Conservation (phyloP, 2,113 vertebrate genomes). For the Zosterops pallidus region DNA sequence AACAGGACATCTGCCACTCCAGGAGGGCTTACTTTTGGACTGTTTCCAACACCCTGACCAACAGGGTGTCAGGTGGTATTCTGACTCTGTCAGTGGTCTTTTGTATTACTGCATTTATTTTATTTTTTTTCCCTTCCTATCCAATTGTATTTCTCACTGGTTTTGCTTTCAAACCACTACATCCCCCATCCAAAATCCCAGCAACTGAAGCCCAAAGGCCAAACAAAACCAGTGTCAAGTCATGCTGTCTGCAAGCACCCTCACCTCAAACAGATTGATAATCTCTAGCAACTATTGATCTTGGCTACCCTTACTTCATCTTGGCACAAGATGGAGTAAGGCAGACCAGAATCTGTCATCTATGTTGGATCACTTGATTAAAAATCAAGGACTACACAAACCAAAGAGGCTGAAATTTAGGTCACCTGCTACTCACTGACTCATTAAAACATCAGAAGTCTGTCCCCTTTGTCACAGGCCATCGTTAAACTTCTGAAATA, state of each 20-base stretch:
- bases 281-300: neutral
- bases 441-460: neutral
- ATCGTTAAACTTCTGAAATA: neutral
- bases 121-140: no score
- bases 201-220: neutral
- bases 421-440: neutral
- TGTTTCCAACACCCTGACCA: no score
- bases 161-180: no score
- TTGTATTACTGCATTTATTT: no score
- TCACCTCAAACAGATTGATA: neutral
- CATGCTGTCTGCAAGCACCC: neutral
- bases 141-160: no score
- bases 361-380: neutral
- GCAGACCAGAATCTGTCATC: neutral
- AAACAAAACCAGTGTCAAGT: neutral
- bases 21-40: no score
- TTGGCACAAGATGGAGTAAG: constrained; percentile 23
- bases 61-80: no score
- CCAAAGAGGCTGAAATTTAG: constrained; percentile 1
- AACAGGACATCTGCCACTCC: no score
- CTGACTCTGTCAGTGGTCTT: no score
- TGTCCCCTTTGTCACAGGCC: neutral
- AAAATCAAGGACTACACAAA: constrained; percentile 11
- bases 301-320: neutral
- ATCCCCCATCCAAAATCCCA: neutral